These are phyloP conservation scores for Rhamphomyia laevipes DNA, from an alignment of 2,888 invertebrate species.

Conservation along the genomic window DNA sequence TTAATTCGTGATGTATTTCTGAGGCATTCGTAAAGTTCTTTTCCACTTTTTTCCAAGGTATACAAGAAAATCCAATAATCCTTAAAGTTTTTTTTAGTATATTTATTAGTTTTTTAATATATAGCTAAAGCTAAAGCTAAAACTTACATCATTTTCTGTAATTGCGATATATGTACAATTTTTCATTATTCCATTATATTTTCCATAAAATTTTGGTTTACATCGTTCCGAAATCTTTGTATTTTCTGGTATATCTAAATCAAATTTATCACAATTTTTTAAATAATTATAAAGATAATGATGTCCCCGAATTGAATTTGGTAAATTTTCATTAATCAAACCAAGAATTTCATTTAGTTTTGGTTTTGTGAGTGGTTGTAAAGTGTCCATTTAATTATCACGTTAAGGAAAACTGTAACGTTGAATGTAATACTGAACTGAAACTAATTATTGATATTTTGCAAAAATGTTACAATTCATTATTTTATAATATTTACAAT, in stretches of 20 bases:
- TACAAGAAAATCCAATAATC: slow-evolving; percentile 12
- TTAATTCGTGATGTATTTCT: slow-evolving; percentile 10
- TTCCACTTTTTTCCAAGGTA: slow-evolving; percentile 8
- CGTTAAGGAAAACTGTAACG: no score
- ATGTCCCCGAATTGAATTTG: slow-evolving; percentile 7
- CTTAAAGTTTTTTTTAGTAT: slow-evolving; percentile 1
- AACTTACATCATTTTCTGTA: slow-evolving; percentile 7
- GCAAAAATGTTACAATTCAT: no score
- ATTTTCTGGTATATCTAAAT: not conserved
- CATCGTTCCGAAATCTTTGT: slow-evolving; percentile 6
- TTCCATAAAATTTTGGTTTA: slow-evolving; percentile 6
- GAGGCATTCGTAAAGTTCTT: slow-evolving; percentile 12
- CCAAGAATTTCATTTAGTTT: no score
- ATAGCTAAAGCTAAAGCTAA: not conserved
- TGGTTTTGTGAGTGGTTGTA: no score
- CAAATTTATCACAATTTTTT: slow-evolving; percentile 1
- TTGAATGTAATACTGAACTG: no score
- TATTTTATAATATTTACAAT: no score
- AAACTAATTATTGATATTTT: no score
- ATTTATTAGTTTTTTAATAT: not conserved
- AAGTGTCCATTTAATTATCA: no score
- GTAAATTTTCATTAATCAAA: not conserved
- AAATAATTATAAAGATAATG: slow-evolving; percentile 8
- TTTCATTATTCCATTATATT: slow-evolving; percentile 8
- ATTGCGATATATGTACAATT: slow-evolving; percentile 12